These are phyloP conservation scores for Neodiprion pinetum DNA, from an alignment of 1,140 invertebrate species.

Conservation along the genomic window DNA sequence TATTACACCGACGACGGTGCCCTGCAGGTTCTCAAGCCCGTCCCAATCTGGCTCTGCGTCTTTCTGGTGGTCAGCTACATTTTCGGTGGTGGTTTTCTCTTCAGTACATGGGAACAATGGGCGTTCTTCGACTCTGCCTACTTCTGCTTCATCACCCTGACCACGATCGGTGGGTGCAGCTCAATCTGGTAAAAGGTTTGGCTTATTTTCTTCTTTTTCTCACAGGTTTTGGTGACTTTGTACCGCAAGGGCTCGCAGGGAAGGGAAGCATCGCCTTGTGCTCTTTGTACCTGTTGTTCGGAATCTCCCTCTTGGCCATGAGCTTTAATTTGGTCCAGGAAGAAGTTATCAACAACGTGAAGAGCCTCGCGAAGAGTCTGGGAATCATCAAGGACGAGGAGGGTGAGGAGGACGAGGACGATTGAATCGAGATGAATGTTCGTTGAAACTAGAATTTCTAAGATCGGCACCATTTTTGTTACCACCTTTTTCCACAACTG, in stretches of 20 bases:
- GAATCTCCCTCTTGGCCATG: slow-evolving; percentile 97
- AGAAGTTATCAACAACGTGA: slow-evolving; percentile 87
- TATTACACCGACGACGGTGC: slow-evolving; percentile 54
- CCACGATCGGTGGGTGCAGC: slow-evolving; percentile 78
- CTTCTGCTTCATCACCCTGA: slow-evolving; percentile 95
- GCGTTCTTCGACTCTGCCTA: slow-evolving; percentile 89
- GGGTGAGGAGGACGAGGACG: slow-evolving; percentile 65
- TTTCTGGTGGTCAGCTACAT: slow-evolving; percentile 90
- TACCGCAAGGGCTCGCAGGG: slow-evolving; percentile 80
- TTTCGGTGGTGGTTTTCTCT: slow-evolving; percentile 84
- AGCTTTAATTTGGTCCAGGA: slow-evolving; percentile 97
- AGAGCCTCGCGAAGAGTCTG: slow-evolving; percentile 79
- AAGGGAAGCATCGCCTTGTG: slow-evolving; percentile 88
- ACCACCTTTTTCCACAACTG: no score
- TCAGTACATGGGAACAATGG: slow-evolving; percentile 89
- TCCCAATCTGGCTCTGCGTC: slow-evolving; percentile 91
- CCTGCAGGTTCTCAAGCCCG: slow-evolving; percentile 69
- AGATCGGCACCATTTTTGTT: no score
- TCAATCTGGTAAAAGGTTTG: not conserved
- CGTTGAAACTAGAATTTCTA: no score
- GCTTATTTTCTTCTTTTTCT: slow-evolving; percentile 19
- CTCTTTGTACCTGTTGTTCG: slow-evolving; percentile 92
- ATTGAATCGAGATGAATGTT: slow-evolving; percentile 27
- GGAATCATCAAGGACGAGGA: slow-evolving; percentile 86
- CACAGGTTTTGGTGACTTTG: slow-evolving; percentile 88